phyloP scores from a whole-genome alignment of 2,113 vertebrate genomes.

The Pseudolaguvia tuberculata region DNA sequence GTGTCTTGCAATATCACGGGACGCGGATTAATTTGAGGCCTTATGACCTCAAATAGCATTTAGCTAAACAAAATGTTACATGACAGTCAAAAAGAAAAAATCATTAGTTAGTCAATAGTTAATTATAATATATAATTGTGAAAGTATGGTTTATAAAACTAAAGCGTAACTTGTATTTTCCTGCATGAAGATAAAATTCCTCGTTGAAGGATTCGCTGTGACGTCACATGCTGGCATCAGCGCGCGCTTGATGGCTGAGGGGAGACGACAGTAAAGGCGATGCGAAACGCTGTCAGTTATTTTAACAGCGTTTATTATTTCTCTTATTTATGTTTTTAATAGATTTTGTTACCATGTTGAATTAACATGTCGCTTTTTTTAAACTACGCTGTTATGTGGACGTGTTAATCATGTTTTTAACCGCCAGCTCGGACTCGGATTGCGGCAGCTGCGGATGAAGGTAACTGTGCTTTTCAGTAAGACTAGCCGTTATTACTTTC shows the following conservation, averaged over 20 bases:
- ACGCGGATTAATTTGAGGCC: too few relatives aligned
- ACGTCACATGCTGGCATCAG: neutral
- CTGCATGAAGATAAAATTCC: neutral
- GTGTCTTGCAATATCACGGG: too few relatives aligned
- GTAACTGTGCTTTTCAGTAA: slow-evolving; percentile 2
- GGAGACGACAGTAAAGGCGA: neutral
- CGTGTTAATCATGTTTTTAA: neutral
- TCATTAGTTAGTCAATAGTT: too few relatives aligned
- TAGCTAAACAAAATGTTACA: too few relatives aligned
- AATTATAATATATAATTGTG: too few relatives aligned
- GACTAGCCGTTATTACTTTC: slow-evolving; percentile 1
- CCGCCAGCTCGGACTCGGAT: slow-evolving; percentile 7
- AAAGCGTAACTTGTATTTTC: neutral
- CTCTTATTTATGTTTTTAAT: neutral
- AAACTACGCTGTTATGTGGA: neutral
- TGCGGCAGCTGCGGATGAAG: slow-evolving; percentile 32
- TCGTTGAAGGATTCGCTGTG: neutral
- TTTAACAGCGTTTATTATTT: neutral
- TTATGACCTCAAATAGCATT: too few relatives aligned
- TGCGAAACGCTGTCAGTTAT: neutral
- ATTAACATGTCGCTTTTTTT: neutral
- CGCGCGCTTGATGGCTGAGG: neutral
- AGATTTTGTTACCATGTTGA: neutral
- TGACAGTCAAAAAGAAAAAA: too few relatives aligned
- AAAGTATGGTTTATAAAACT: too few relatives aligned